These are phyloP conservation scores for Choristoneura rosaceana DNA, from an alignment of 2,888 invertebrate species.

Conservation along the genomic window DNA sequence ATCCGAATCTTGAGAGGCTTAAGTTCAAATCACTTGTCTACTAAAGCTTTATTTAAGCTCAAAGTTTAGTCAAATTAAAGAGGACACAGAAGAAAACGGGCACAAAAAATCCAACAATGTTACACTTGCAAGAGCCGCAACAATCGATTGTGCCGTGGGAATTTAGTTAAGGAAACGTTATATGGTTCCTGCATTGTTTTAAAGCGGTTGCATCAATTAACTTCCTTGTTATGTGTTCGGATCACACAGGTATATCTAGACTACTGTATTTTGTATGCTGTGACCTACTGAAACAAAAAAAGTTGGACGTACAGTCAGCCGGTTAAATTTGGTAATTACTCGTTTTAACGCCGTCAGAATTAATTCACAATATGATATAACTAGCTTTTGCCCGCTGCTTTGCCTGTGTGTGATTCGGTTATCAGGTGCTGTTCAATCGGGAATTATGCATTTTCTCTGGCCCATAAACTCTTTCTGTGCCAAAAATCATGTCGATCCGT, in stretches of 20 bases:
- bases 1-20: too few species aligned
- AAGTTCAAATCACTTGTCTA: neutral
- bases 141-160: constrained; percentile 73
- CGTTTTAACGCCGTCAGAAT: neutral
- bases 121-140: constrained; percentile 64
- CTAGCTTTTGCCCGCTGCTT: too few species aligned
- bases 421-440: too few species aligned
- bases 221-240: constrained; percentile 52
- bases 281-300: constrained; percentile 12
- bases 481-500: too few species aligned
- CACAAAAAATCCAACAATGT: constrained; percentile 41
- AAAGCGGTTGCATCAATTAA: constrained; percentile 49
- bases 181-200: constrained; percentile 52
- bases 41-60: neutral
- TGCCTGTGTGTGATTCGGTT: too few species aligned
- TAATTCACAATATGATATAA: too few species aligned
- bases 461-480: too few species aligned
- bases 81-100: constrained; percentile 25
- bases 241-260: constrained; percentile 47
- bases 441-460: too few species aligned
- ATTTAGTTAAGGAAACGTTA: constrained; percentile 54
- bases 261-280: constrained; percentile 14
- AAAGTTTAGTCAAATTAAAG: constrained; percentile 16
- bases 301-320: neutral
- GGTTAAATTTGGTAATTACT: neutral